Evolutionary conservation across 2,113 vertebrate species (phyloP).

Genomic region (Acanthisitta chloris): DNA sequence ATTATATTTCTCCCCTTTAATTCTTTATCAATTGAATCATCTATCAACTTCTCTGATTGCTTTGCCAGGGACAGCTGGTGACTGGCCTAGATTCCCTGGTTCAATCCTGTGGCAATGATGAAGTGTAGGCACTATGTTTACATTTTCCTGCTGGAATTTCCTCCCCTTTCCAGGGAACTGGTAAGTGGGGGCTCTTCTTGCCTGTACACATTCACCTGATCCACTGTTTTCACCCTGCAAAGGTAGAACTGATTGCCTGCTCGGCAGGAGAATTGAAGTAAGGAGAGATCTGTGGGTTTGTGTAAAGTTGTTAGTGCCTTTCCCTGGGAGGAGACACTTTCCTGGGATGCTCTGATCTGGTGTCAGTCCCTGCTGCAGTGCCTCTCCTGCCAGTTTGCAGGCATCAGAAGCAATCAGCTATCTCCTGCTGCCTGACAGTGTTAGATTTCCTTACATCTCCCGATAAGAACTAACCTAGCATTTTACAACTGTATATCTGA

Average conservation of each 20-base stretch:
- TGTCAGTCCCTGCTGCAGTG: not conserved
- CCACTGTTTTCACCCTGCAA: not conserved
- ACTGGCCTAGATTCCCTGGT: not conserved
- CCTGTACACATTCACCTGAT: not conserved
- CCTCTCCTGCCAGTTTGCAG: not conserved
- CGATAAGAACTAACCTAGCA: conserved; percentile 37
- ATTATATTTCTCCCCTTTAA: conserved; percentile 50
- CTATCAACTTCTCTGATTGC: not conserved
- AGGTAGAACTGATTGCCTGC: not conserved
- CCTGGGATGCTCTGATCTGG: not conserved
- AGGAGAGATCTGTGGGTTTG: not conserved
- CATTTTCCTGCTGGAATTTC: not conserved
- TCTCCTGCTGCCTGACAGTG: not conserved
- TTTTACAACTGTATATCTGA: conserved; percentile 56
- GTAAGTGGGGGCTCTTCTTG: accelerated
- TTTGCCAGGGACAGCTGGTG: conserved; percentile 17
- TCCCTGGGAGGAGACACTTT: not conserved
- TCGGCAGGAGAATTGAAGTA: not conserved
- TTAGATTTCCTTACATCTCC: not conserved
- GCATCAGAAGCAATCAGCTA: not conserved
- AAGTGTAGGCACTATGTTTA: not conserved
- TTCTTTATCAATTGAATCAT: conserved; percentile 24
- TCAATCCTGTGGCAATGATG: not conserved
- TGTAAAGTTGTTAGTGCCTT: not conserved
- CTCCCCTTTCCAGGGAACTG: not conserved